Conservation (phyloP, 2,888 invertebrate species). For the Agriotes lineatus region DNA sequence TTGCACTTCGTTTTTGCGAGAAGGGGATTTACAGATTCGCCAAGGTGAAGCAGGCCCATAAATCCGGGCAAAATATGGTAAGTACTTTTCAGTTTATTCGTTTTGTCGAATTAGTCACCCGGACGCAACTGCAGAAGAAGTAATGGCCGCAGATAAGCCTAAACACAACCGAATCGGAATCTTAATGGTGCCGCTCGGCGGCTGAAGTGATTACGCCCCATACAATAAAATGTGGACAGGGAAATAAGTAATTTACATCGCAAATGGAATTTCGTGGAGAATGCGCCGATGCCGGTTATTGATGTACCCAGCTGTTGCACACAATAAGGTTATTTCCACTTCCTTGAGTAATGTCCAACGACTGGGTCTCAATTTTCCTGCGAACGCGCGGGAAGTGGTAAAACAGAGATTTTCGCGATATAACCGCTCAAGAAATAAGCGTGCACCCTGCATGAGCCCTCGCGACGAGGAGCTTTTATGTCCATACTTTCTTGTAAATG, state of each 20-base stretch:
- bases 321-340: constrained; percentile 37
- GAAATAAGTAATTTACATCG: constrained; percentile 30
- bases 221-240: constrained; percentile 21
- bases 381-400: background rate
- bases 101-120: too few species aligned
- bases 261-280: constrained; percentile 30
- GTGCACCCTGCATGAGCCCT: background rate
- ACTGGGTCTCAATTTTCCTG: constrained; percentile 27
- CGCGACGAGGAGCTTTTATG: too few species aligned
- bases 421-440: background rate
- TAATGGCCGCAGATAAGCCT: background rate
- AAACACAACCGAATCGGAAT: constrained; percentile 14
- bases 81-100: background rate
- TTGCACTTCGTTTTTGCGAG: background rate
- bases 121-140: background rate
- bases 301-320: constrained; percentile 36
- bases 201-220: constrained; percentile 21
- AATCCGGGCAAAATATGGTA: background rate
- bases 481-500: too few species aligned
- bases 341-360: constrained; percentile 33
- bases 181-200: constrained; percentile 8
- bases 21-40: background rate
- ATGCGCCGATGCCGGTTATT: constrained; percentile 32
- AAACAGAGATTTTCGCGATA: background rate
- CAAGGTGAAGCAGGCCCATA: too few species aligned